Base-by-base conservation (phyloP, 2,888 invertebrate species). In the Geotrupes spiniger region DNA sequence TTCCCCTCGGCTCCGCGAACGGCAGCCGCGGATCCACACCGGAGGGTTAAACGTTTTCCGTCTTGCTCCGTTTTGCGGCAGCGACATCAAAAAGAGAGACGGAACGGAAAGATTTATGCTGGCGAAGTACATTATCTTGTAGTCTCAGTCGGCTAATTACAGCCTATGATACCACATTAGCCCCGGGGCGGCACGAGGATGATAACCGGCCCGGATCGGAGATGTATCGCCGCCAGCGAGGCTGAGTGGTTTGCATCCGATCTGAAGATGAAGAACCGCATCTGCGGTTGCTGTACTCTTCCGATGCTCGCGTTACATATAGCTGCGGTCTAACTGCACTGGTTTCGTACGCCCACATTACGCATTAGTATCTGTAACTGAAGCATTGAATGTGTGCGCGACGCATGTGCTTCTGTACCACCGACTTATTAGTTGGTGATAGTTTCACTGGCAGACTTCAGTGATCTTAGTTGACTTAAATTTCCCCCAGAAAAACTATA, bases 121-220 rank as follows among this genome's bases (percentile, higher is more conserved):
- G 68, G 70, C 67, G 71, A 74, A 76, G 75, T 75, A 75, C 74
- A 75, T 76, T 76, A 76, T 76, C 75, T 76, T 75, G 75, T 75
- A 75, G 73, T 73, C 74, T 73, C 72, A 73, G 73, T 72, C 73
- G 74, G 72, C 75, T 76, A 76, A 76, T 76, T 76, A 76, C 74
- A 66, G 74, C 73, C 74, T 74, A 75, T 74, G 74, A 75, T 75
- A 74, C 74, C 74, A 74, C 75, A 74, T 75, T 75, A 75, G 75
- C 73, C 75, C 68, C 63, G 66, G 68, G 69, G 73, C 63, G 65
- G 63, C 62, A 63, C 64, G 62, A 56, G 56, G 61, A 62, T 64
- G 68, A 68, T 68, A 68, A 68, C 69, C 67, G 64, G 63, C 63
- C 59, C 64, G 64, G 62, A 62, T 64, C 62, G 62, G 49, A 64